Evolutionary conservation across 2,113 vertebrate genomes (phyloP).

Genomic region (Rhinolophus ferrumequinum): DNA sequence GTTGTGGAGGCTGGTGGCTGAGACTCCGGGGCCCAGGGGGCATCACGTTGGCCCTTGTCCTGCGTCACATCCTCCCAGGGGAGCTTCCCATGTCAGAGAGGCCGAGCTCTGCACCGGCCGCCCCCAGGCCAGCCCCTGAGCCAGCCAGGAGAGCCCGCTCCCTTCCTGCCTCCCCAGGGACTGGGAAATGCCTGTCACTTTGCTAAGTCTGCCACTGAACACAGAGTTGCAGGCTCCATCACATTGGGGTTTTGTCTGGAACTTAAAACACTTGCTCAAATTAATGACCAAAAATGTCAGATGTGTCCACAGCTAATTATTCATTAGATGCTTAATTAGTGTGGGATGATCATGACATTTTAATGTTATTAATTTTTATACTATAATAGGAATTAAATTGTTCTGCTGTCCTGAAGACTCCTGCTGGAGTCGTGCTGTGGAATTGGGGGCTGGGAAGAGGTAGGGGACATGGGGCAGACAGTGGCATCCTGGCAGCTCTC

Average conservation of each 20-base stretch:
- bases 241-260: constrained; percentile 77
- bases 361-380: constrained; percentile 91
- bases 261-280: constrained; percentile 86
- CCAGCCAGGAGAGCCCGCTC: background rate
- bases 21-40: background rate
- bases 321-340: constrained; percentile 97
- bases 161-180: fast-evolving
- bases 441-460: background rate
- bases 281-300: constrained; percentile 97
- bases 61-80: fast-evolving
- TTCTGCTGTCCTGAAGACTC: constrained; percentile 61
- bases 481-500: background rate
- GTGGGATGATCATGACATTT: constrained; percentile 93
- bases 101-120: background rate
- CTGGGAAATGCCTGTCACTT: fast-evolving
- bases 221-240: background rate
- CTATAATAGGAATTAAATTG: constrained; percentile 81
- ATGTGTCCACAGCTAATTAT: constrained; percentile 96
- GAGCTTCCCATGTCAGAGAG: background rate
- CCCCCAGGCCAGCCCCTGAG: background rate
- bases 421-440: background rate
- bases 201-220: constrained; percentile 37
- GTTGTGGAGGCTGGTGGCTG: background rate
- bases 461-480: background rate
- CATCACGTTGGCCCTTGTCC: fast-evolving